Evolutionary conservation across 2,888 invertebrate genomes (phyloP), one percentile per base, ranked within the genome.

Genomic region (Pherbina coryleti): DNA sequence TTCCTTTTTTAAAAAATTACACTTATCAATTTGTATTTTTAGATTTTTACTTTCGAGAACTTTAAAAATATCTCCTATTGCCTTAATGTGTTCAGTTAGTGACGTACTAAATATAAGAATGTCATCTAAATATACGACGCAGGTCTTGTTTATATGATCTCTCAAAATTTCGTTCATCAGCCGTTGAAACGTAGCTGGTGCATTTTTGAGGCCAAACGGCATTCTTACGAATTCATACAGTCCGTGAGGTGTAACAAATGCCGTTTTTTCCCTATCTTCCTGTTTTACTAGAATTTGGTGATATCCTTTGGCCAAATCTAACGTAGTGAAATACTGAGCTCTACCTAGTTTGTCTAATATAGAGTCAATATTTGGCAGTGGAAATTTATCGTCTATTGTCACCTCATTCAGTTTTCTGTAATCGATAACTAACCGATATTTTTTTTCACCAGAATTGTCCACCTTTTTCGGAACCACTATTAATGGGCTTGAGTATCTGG

Each of bases 301-400:
- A 66, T 85, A 87, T 0, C 86, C 86, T 0, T 81, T 84, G 0
- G 85, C 84, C 0, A 86, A 62, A 76, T 86, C 86, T 0, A 85
- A 70, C 62, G 64, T 70, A 17, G 69, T 60, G 60, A 67, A 77
- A 19, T 78, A 71, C 55, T 66, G 66, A n/a, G n/a, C n/a, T n/a
- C n/a, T n/a, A n/a, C n/a, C n/a, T n/a, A n/a, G n/a, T n/a, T n/a
- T n/a, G n/a, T n/a, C n/a, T n/a, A n/a, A n/a, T n/a, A n/a, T n/a
- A n/a, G n/a, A n/a, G n/a, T n/a, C n/a, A n/a, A n/a, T n/a, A n/a
- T n/a, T n/a, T n/a, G n/a, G n/a, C n/a, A n/a, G n/a, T n/a, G n/a
- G n/a, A n/a, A n/a, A n/a, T n/a, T n/a, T n/a, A n/a, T n/a, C n/a
- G n/a, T n/a, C n/a, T n/a, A n/a, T n/a, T n/a, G n/a, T n/a, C n/a